Percentiles rank a stretch among this genome's conserved stretches.
Conservation (phyloP, 2,888 invertebrate genomes). For the Xestia c-nigrum region DNA sequence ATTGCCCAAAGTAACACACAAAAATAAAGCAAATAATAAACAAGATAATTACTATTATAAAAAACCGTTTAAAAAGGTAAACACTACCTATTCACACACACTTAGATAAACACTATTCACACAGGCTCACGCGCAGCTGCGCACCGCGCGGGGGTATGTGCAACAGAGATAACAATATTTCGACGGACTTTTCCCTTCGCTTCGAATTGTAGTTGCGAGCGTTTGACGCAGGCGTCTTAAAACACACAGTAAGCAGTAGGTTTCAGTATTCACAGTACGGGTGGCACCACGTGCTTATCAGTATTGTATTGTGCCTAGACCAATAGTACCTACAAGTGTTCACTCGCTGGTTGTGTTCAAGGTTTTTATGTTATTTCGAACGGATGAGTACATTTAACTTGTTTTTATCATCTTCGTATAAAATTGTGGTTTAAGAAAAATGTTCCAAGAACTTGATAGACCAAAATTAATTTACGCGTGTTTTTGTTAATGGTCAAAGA, state of each 20-base stretch:
- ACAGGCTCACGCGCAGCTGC: too few species aligned
- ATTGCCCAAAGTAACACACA: too few species aligned
- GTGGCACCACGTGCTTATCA: slow-evolving; percentile 85
- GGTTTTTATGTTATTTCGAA: slow-evolving; percentile 62
- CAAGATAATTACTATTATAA: too few species aligned
- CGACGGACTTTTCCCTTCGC: too few species aligned
- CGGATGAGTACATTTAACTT: slow-evolving; percentile 51
- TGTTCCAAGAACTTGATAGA: slow-evolving; percentile 44
- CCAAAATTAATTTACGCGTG: slow-evolving; percentile 19
- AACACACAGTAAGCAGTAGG: slow-evolving; percentile 79
- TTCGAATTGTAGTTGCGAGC: too few species aligned
- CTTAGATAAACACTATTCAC: too few species aligned
- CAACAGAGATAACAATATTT: too few species aligned
- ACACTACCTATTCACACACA: too few species aligned
- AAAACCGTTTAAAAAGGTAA: too few species aligned
- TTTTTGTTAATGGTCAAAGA: slow-evolving; percentile 45
- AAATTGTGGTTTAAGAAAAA: slow-evolving; percentile 38
- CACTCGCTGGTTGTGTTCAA: slow-evolving; percentile 64
- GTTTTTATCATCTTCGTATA: slow-evolving; percentile 49
- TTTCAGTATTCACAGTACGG: slow-evolving; percentile 70
- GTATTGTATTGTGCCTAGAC: slow-evolving; percentile 71
- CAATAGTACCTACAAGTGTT: slow-evolving; percentile 57
- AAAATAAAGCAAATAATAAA: too few species aligned
- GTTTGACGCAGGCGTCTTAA: too few species aligned
- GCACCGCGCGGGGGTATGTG: too few species aligned